Conservation (phyloP, 2,113 vertebrate genomes). For the Heterotilapia buettikoferi region DNA sequence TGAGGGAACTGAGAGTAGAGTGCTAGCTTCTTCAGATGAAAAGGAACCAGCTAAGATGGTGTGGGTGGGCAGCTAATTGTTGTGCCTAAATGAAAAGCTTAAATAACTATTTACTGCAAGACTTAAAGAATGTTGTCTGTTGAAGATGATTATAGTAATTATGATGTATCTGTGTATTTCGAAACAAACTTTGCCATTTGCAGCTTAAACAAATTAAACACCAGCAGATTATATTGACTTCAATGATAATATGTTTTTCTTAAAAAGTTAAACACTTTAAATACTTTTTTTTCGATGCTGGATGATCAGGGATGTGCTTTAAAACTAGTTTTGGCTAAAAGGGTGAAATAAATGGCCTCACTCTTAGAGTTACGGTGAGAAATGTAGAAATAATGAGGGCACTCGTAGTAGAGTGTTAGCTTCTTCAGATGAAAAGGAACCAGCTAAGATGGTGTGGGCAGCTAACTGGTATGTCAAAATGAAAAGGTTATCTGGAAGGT, state of each 20-base stretch:
- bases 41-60: no score
- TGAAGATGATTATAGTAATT: not conserved
- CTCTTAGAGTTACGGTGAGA: not conserved
- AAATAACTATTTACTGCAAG: not conserved
- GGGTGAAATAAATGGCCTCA: not conserved
- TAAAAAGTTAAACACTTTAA: no score
- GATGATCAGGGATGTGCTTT: not conserved
- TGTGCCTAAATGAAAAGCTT: no score
- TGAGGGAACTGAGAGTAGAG: no score
- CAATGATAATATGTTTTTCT: no score
- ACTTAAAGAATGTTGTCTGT: not conserved
- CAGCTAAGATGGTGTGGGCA: not conserved
- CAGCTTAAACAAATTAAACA: no score
- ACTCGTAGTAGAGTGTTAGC: not conserved
- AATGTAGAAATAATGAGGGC: not conserved
- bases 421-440: not conserved
- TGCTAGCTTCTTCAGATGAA: no score
- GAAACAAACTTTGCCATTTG: not conserved
- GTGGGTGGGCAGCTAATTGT: no score
- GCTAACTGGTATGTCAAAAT: no score
- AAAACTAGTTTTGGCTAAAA: not conserved
- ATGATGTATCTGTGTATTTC: not conserved
- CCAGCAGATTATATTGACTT: no score
- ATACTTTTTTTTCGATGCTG: not conserved
- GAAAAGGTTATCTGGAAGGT: no score